phyloP scores from a whole-genome alignment of 2,797 vertebrate genomes.

The Myoxocephalus aenaeus region DNA sequence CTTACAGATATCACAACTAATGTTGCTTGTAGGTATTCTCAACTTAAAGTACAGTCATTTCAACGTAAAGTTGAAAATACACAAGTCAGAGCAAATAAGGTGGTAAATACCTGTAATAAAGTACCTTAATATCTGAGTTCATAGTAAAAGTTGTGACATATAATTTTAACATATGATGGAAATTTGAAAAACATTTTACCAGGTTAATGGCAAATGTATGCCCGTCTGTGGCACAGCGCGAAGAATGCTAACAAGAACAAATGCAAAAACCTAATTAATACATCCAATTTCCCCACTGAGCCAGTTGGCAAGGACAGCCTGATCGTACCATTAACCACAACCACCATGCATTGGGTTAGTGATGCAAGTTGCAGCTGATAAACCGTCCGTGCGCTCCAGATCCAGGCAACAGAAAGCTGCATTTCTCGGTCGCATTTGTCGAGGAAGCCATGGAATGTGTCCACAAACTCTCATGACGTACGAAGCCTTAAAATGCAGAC shows the following conservation, averaged over 20 bases:
- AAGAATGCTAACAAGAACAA: neutral
- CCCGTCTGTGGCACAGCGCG: neutral
- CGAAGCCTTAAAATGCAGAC: slow-evolving; percentile 32
- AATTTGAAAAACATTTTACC: neutral
- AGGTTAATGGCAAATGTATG: neutral
- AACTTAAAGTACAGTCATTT: neutral
- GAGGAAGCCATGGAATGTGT: slow-evolving; percentile 8
- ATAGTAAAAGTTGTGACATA: neutral
- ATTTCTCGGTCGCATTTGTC: neutral
- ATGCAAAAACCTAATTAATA: neutral
- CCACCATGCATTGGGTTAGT: neutral
- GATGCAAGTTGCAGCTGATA: neutral
- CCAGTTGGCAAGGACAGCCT: neutral
- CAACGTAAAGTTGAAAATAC: neutral
- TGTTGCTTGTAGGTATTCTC: neutral
- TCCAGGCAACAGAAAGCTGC: neutral
- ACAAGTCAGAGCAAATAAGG: neutral
- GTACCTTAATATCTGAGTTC: neutral
- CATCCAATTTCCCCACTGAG: neutral
- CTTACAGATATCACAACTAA: neutral
- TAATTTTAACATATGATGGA: neutral
- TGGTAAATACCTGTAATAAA: neutral
- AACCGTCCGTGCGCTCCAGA: neutral
- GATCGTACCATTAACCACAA: neutral
- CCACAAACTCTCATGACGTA: slow-evolving; percentile 10